Base-by-base conservation (phyloP, 2,113 vertebrate genomes). In the Merops nubicus region DNA sequence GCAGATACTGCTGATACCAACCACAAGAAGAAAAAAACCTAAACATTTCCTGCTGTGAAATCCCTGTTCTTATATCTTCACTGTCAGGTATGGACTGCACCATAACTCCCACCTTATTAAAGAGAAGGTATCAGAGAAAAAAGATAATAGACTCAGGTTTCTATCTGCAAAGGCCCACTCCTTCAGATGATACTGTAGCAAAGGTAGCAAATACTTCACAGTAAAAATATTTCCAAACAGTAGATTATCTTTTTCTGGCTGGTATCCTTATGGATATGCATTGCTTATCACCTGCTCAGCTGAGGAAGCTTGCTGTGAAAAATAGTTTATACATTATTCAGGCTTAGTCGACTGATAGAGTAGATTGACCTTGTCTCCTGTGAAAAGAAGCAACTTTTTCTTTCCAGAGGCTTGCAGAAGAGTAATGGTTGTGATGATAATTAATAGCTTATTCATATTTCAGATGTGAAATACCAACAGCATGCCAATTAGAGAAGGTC, bases 381-480 rank as follows among this genome's bases (percentile, higher is more conserved):
- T 94, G 83, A 95, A 82, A 93, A 94, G 76, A 70, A 95, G 65
- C 83, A 91, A 91, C 93, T 93, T 90, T 50, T 93, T 84, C 80
- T 91, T 93, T 67, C 73, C 87, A 62, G 83, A 86, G 73, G 77
- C 57, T 96, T 21, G 57, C 73, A 76, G 83, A 75, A 91, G 92
- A 93, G 73, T 89, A 96, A 95, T 85, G 84, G 40, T 88, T 85
- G 85, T 82, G 92, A 72, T 91, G 86, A 92, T 96, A 95, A 96
- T 91, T 83, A 95, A 95, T 62, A 92, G 91, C 93, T 96, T 89
- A 87, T 95, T 96, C 96, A 92, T 96, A 91, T 96, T 97, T 95
- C 91, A 91, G 77, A 82, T 53, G 69, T 92, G 91, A 90, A 94
- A 91, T 87, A 65, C 64, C 57, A 72, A 25, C 13, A 87, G 93